These are phyloP conservation scores for Progne subis DNA, from an alignment of 2,113 vertebrate species.

Conservation along the genomic window DNA sequence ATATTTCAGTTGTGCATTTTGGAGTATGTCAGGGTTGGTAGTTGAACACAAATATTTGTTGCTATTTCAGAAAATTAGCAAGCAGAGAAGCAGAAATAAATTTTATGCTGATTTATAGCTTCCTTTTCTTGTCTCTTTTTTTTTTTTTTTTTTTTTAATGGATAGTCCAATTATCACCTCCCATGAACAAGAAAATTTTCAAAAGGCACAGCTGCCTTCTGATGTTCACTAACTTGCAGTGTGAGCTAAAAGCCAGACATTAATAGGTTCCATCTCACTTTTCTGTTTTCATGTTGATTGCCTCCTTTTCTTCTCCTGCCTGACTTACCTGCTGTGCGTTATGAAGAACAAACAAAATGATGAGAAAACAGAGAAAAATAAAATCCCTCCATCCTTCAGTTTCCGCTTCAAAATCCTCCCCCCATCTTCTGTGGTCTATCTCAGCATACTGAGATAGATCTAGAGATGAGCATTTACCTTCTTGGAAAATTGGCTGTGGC, in stretches of 20 bases:
- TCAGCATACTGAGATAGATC: background rate
- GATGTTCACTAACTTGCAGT: background rate
- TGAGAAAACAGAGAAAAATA: background rate
- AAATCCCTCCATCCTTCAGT: background rate
- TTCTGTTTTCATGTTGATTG: background rate
- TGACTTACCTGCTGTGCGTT: background rate
- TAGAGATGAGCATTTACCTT: background rate
- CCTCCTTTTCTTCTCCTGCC: background rate
- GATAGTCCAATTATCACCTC: conserved; percentile 33
- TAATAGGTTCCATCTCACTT: background rate
- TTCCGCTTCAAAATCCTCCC: background rate
- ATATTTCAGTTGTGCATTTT: background rate
- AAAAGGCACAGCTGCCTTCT: conserved; percentile 15
- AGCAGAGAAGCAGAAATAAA: background rate
- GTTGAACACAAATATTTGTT: background rate
- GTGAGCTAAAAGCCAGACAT: background rate
- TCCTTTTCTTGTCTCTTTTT: background rate
- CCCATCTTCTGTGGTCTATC: background rate
- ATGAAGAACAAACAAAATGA: background rate
- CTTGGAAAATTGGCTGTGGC: background rate
- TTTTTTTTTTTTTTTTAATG: background rate
- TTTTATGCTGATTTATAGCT: background rate
- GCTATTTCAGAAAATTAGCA: background rate
- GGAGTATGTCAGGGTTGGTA: background rate
- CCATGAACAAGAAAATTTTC: background rate